Evolutionary conservation across 2,888 invertebrate genomes (phyloP), one percentile per base, ranked within the genome.

Genomic region (Hololepta plana): DNA sequence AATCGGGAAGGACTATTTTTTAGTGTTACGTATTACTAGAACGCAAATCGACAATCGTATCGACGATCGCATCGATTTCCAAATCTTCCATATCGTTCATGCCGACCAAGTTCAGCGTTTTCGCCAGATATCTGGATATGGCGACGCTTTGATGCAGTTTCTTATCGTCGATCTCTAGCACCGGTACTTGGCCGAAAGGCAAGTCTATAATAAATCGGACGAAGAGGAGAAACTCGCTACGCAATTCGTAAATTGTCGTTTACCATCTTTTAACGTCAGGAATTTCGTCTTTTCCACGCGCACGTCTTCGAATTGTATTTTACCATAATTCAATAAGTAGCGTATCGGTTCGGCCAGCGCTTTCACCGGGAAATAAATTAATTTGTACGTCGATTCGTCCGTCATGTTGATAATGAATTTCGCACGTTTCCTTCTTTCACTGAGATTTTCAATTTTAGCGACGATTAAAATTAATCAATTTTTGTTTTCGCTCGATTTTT

Each of bases 181-280:
- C 47, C 0, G 74, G 75, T 34, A 69, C 47, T 45, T 68, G 67
- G 0, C 72, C 71, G 44, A 67, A 71, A 13, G 72, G 72, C 57
- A 60, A 67, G 12, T 31, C 36, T 38, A 28, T n/a, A 26, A 24
- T 11, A 10, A 13, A 26, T 9, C n/a, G n/a, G n/a, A n/a, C n/a
- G n/a, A n/a, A n/a, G n/a, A n/a, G n/a, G n/a, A n/a, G n/a, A n/a
- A n/a, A n/a, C n/a, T n/a, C n/a, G n/a, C n/a, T n/a, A n/a, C n/a
- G n/a, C n/a, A n/a, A n/a, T n/a, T n/a, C n/a, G n/a, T n/a, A n/a
- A n/a, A n/a, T n/a, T n/a, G n/a, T n/a, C n/a, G n/a, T n/a, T 50
- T 51, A 67, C 67, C 55, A 39, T 60, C 54, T 49, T 68, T 68
- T 15, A 63, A 41, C 25, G 55, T 45, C 10, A 59, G 56, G 68